Conservation (phyloP, 1,140 invertebrate genomes). For the Brachionus calyciflorus region DNA sequence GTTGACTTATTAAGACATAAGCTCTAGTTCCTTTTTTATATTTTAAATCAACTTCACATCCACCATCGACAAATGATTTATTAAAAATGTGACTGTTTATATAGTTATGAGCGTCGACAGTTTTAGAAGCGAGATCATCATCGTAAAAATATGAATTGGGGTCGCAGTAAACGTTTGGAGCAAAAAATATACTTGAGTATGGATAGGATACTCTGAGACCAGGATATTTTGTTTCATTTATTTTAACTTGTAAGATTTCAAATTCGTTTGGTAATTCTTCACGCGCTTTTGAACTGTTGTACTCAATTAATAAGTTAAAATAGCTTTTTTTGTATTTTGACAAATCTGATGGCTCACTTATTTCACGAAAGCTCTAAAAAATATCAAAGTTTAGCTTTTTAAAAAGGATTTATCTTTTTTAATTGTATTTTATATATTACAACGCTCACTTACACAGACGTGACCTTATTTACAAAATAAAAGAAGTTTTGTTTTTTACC, state of each 20-base stretch:
- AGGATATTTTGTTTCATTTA: conserved; percentile 57
- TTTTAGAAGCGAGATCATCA: conserved; percentile 60
- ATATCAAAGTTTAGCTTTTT: no score
- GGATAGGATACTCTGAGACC: conserved; percentile 51
- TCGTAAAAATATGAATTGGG: conserved; percentile 61
- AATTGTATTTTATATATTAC: no score
- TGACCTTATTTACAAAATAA: no score
- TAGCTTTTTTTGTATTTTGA: conserved; percentile 54
- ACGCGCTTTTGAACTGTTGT: conserved; percentile 53
- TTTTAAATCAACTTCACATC: conserved; percentile 54
- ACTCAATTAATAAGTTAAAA: conserved; percentile 60
- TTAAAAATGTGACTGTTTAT: conserved; percentile 54
- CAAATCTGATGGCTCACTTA: conserved; percentile 57
- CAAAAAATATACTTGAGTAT: conserved; percentile 61
- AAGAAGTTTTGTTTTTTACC: no score
- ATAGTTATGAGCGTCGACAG: conserved; percentile 59
- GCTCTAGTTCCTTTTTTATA: conserved; percentile 52
- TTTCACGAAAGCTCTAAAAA: conserved; percentile 56
- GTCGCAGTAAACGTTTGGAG: conserved; percentile 61
- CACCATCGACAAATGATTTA: conserved; percentile 5
- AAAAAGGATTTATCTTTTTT: no score
- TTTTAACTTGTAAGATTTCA: conserved; percentile 56
- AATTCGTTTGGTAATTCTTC: conserved; percentile 53
- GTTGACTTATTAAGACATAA: conserved; percentile 61
- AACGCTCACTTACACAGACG: no score